Conservation (phyloP, 2,113 vertebrate species). For the Thinocorus orbignyianus region DNA sequence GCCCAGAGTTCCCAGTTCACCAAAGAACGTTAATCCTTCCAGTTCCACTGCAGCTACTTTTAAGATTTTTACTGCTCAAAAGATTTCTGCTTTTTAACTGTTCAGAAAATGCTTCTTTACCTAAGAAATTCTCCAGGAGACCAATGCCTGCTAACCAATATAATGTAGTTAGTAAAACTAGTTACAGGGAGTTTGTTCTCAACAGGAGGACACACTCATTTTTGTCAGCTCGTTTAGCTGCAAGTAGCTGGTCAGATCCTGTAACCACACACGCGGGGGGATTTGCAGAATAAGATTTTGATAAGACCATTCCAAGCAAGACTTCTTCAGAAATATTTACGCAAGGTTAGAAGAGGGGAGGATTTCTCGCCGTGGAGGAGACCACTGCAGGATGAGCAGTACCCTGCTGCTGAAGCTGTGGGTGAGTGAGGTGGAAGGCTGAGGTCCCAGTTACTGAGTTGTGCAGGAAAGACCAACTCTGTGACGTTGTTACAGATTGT, state of each 20-base stretch:
- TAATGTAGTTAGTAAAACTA: background rate
- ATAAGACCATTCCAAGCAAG: background rate
- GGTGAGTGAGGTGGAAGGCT: background rate
- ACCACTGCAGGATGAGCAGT: background rate
- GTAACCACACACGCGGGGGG: background rate
- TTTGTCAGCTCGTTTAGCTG: background rate
- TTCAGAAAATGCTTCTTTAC: background rate
- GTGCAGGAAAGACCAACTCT: background rate
- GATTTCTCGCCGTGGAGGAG: background rate
- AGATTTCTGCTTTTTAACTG: background rate
- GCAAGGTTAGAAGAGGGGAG: background rate
- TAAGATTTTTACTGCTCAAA: background rate
- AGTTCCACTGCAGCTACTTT: background rate
- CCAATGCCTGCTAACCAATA: background rate
- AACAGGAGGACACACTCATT: background rate
- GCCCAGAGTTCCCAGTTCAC: background rate
- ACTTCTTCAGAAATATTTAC: background rate
- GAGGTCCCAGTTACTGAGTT: background rate
- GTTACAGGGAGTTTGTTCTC: background rate
- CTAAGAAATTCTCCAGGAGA: background rate
- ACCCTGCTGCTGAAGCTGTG: background rate
- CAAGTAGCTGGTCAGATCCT: background rate
- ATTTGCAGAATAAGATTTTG: background rate
- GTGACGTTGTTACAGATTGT: background rate
- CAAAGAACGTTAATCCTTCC: background rate